Evolutionary conservation across 2,888 invertebrate genomes (phyloP), one percentile per base, ranked within the genome.

Genomic region (Aricia artaxerxes): DNA sequence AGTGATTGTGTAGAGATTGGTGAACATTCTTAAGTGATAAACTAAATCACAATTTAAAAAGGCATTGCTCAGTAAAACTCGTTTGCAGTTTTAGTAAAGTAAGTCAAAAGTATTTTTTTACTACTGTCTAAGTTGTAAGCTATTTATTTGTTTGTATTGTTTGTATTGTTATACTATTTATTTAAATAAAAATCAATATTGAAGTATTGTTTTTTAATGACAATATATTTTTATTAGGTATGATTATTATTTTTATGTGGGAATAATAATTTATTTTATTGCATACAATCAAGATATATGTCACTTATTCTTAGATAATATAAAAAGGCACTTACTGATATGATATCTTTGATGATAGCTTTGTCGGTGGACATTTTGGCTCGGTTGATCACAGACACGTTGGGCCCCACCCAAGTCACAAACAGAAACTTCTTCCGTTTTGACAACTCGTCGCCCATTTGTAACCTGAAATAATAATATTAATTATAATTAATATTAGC

Each of bases 281-380:
- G 61, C 61, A 61, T 61, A 61, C 61, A n/a, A 61, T 61, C 61
- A n/a, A 61, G 7, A 60, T 60, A 7, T n/a, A 9, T 64, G 4
- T 78, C 6, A 13, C 44, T 64, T 13, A 5, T 35, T 16, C 49
- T 31, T 69, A 61, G 40, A 64, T 73, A 69, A 64, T 73, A 69
- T 77, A 69, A 77, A 44, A 38, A 72, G 5, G 9, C 5, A 94
- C 96, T 95, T 87, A 97, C 97, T 86, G 96, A 96, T 84, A 97
- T 95, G 84, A 97, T 96, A 87, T 96, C 96, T 90, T 97, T 97
- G 83, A 97, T 96, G 86, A 96, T 94, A 69, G 97, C 96, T 90
- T 97, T 97, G 91, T 97, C 97, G 80, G 97, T 97, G 88, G 97
- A 97, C 96, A 97, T 97, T 93, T 97, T 97, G 85, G 97, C 97